Percentiles rank a stretch among this genome's conserved stretches.
Evolutionary conservation across 2,888 invertebrate genomes (phyloP).

Genomic region (Yponomeuta plumbellus): DNA sequence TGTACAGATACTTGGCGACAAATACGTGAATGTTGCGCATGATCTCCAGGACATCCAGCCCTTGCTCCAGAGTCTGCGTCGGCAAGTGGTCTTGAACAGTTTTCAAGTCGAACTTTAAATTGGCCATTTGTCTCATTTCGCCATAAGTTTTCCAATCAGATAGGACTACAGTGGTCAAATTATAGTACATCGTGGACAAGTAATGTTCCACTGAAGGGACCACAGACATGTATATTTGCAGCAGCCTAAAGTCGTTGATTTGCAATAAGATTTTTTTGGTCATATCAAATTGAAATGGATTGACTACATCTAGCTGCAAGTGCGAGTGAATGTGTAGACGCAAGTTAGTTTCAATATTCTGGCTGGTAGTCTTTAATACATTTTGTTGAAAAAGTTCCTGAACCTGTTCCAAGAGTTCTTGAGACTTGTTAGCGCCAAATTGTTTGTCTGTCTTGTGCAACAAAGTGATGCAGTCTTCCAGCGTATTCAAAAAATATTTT

Average conservation of each 20-base stretch:
- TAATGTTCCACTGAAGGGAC: slow-evolving; percentile 89
- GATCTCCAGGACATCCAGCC: slow-evolving; percentile 96
- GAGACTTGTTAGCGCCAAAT: slow-evolving; percentile 41
- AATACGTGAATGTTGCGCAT: slow-evolving; percentile 98
- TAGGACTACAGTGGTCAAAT: slow-evolving; percentile 96
- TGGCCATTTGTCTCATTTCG: slow-evolving; percentile 96
- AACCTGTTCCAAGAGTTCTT: slow-evolving; percentile 50
- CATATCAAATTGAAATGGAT: slow-evolving; percentile 83
- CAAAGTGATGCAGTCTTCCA: slow-evolving; percentile 60
- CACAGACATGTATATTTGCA: slow-evolving; percentile 77
- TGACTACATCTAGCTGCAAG: slow-evolving; percentile 83
- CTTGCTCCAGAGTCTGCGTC: slow-evolving; percentile 97
- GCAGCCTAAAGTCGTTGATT: slow-evolving; percentile 72
- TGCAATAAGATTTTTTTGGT: slow-evolving; percentile 79
- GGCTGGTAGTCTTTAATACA: slow-evolving; percentile 84
- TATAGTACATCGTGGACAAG: slow-evolving; percentile 96
- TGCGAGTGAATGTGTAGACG: slow-evolving; percentile 95
- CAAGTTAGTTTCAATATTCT: slow-evolving; percentile 93
- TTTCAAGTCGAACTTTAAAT: slow-evolving; percentile 85
- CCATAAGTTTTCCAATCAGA: slow-evolving; percentile 99
- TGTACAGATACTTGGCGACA: slow-evolving; percentile 94
- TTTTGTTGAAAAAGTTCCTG: slow-evolving; percentile 70
- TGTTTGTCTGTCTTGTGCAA: slow-evolving; percentile 53
- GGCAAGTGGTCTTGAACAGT: slow-evolving; percentile 96
- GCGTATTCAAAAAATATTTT: slow-evolving; percentile 61